Evolutionary conservation across 2,113 vertebrate genomes (phyloP).

Genomic region (Nyctereutes procyonoides): DNA sequence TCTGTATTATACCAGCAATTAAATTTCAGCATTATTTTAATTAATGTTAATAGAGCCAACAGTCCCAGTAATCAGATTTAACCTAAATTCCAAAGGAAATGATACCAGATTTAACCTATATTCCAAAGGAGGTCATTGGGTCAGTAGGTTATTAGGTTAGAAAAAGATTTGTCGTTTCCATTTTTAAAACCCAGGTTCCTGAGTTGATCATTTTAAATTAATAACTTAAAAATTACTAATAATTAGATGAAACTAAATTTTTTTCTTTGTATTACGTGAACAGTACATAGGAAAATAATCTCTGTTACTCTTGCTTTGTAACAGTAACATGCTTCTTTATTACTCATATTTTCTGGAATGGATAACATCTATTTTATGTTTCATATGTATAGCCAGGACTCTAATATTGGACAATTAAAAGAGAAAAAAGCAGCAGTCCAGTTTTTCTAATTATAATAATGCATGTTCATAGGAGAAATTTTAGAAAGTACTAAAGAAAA

Average conservation of each 20-base stretch:
- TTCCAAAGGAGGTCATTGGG: slow-evolving; percentile 96
- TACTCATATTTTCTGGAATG: neutral
- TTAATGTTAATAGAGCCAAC: slow-evolving; percentile 76
- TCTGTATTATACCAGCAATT: slow-evolving; percentile 68
- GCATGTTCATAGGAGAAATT: neutral
- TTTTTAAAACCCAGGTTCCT: slow-evolving; percentile 7
- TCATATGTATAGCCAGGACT: neutral
- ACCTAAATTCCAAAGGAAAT: neutral
- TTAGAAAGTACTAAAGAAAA: slow-evolving; percentile 6
- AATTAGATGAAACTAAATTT: neutral
- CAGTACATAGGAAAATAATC: neutral
- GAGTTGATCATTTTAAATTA: neutral
- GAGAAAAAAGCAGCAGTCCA: slow-evolving; percentile 7
- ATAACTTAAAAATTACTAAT: slow-evolving; percentile 22
- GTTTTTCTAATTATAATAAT: slow-evolving; percentile 30
- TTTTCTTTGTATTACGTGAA: slow-evolving; percentile 49
- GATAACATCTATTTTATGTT: neutral
- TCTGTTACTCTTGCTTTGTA: neutral
- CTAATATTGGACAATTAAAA: slow-evolving; percentile 20
- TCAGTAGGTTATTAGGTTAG: slow-evolving; percentile 94
- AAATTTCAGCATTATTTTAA: slow-evolving; percentile 77
- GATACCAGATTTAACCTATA: slow-evolving; percentile 59
- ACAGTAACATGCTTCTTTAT: neutral
- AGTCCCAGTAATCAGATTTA: slow-evolving; percentile 78
- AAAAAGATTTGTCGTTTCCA: slow-evolving; percentile 65